Conservation (phyloP, 2,888 invertebrate genomes). For the Cheilosia urbana region DNA sequence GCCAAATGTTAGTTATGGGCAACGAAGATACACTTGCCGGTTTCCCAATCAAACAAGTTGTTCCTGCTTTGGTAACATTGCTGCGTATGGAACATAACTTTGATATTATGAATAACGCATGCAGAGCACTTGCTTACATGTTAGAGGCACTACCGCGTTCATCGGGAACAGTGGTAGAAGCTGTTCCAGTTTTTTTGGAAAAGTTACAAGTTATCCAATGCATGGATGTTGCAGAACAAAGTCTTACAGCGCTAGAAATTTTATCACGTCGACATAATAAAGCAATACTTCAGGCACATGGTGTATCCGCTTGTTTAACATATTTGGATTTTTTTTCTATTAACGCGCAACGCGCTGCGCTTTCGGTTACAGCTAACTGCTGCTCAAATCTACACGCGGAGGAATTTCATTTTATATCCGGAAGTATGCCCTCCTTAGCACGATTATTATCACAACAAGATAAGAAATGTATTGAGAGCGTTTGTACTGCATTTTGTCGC, state of each 20-base stretch:
- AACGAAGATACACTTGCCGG: constrained; percentile 99
- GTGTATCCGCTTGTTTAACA: constrained; percentile 97
- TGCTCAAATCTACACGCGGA: constrained; percentile 96
- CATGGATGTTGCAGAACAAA: constrained; percentile 99
- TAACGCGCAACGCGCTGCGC: constrained; percentile 97
- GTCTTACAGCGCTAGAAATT: constrained; percentile 98
- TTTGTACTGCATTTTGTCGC: constrained; percentile 97
- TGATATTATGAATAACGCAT: constrained; percentile 99
- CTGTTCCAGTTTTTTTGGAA: constrained; percentile 98
- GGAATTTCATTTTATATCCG: constrained; percentile 96
- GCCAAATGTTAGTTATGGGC: constrained; percentile 99
- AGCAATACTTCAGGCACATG: constrained; percentile 96
- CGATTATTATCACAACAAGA: constrained; percentile 93
- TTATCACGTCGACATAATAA: constrained; percentile 98
- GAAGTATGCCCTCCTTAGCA: constrained; percentile 94
- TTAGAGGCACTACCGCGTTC: constrained; percentile 99
- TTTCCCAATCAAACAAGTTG: constrained; percentile 99
- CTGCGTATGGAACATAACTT: constrained; percentile 99
- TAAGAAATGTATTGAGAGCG: constrained; percentile 98
- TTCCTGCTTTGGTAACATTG: constrained; percentile 95
- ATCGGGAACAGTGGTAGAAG: constrained; percentile 97
- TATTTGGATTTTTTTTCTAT: constrained; percentile 99
- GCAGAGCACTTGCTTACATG: constrained; percentile 99
- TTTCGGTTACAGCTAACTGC: constrained; percentile 98
- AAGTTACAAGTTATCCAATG: constrained; percentile 99